Conservation (phyloP, 2,113 vertebrate genomes). For the Elephas maximus region DNA sequence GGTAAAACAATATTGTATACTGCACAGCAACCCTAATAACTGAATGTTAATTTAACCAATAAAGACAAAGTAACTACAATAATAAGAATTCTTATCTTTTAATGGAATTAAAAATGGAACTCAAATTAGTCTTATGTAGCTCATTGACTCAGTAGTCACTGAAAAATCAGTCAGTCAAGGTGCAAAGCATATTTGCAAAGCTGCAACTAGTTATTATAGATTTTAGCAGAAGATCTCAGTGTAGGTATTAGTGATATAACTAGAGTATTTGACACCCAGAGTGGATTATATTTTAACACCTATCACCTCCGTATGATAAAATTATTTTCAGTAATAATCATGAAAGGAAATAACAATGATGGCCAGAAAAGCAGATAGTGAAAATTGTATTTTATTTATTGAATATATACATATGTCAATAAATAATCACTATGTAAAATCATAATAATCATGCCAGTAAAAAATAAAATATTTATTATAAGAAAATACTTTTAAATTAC, state of each 20-base stretch:
- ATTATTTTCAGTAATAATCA: slow-evolving; percentile 21
- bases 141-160: slow-evolving; percentile 84
- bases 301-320: neutral
- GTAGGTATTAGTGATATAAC: neutral
- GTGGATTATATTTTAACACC: neutral
- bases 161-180: slow-evolving; percentile 78
- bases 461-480: neutral
- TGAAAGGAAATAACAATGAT: slow-evolving; percentile 17
- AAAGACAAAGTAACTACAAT: slow-evolving; percentile 88
- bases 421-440: neutral
- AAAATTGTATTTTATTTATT: slow-evolving; percentile 27
- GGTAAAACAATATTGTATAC: slow-evolving; percentile 90
- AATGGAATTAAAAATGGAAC: slow-evolving; percentile 86
- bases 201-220: slow-evolving; percentile 57
- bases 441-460: neutral
- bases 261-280: neutral
- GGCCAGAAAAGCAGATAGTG: neutral
- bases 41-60: slow-evolving; percentile 91
- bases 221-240: neutral
- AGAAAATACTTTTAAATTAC: slow-evolving; percentile 35
- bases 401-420: neutral
- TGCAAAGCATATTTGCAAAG: slow-evolving; percentile 50
- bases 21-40: slow-evolving; percentile 87
- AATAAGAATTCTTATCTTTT: slow-evolving; percentile 89
- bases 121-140: slow-evolving; percentile 82